A percentile compares a stretch with the other conserved stretches of the same genome.
Evolutionary conservation across 2,113 vertebrate species (phyloP).

Genomic region (Pseudorasbora parva): DNA sequence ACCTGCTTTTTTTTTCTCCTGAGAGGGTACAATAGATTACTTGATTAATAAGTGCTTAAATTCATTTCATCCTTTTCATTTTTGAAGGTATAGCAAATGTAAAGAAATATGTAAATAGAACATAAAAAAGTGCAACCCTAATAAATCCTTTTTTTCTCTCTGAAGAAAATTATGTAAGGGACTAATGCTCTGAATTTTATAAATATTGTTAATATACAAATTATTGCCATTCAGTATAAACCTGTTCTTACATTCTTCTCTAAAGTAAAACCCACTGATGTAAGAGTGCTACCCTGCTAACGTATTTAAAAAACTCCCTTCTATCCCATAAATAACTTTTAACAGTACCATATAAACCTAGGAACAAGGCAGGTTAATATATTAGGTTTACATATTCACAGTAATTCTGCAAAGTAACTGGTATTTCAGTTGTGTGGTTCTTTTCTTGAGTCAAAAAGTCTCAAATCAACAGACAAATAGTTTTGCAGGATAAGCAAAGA

Average conservation of each 20-base stretch:
- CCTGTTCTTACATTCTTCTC: conserved; percentile 10
- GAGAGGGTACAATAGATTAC: conserved; percentile 49
- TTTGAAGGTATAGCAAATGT: conserved; percentile 10
- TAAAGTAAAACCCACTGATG: conserved; percentile 11
- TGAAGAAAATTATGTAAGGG: conserved; percentile 32
- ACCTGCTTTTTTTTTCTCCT: conserved; percentile 56
- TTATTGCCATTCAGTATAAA: conserved; percentile 58
- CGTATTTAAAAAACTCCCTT: conserved; percentile 39
- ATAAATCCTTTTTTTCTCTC: conserved; percentile 36
- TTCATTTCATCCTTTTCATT: conserved; percentile 3
- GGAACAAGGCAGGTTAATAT: conserved; percentile 45
- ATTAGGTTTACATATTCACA: conserved; percentile 53
- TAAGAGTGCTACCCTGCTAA: conserved; percentile 41
- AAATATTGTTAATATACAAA: conserved; percentile 58
- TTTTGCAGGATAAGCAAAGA: conserved; percentile 19
- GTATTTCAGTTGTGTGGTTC: conserved; percentile 52
- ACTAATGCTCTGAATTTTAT: conserved; percentile 45
- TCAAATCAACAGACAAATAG: conserved; percentile 35
- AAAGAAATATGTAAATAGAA: conserved; percentile 32
- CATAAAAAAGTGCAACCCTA: conserved; percentile 56
- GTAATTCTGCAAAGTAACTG: conserved; percentile 53
- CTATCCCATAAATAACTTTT: conserved; percentile 42
- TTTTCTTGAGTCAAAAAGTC: conserved; percentile 41
- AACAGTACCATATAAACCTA: conserved; percentile 52
- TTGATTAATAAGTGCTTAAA: conserved; percentile 46